These are phyloP conservation scores for Cotesia typhae DNA, from an alignment of 1,140 invertebrate species.

Conservation along the genomic window DNA sequence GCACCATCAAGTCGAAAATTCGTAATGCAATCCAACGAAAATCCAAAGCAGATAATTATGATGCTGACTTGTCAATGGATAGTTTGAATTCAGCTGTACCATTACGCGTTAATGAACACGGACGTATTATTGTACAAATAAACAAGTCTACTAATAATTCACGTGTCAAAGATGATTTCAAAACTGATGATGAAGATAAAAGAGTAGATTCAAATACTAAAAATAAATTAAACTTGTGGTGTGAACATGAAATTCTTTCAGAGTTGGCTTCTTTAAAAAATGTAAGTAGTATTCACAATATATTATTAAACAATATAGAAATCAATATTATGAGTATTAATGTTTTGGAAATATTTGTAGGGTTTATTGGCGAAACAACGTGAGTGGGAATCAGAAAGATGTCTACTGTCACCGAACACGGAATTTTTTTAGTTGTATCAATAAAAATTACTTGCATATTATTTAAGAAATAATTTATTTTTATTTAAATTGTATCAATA, in stretches of 20 bases:
- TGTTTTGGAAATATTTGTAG: conserved; percentile 46
- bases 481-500: not conserved
- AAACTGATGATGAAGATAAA: conserved; percentile 23
- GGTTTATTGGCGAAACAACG: conserved; percentile 60
- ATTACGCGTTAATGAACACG: conserved; percentile 53
- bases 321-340: no score
- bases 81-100: conserved; percentile 56
- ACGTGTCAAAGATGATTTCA: not conserved
- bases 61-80: conserved; percentile 58
- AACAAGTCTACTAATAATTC: conserved; percentile 32
- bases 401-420: conserved; percentile 52
- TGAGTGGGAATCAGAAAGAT: conserved; percentile 61
- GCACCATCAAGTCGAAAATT: conserved; percentile 48
- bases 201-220: not conserved
- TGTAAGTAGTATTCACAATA: conserved; percentile 42
- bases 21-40: conserved; percentile 45
- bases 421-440: conserved; percentile 50
- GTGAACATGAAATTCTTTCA: conserved; percentile 57
- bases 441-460: conserved; percentile 30
- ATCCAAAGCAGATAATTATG: conserved; percentile 51
- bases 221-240: conserved; percentile 48
- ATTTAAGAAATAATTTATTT: conserved; percentile 31
- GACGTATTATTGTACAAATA: conserved; percentile 45
- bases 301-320: no score
- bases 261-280: conserved; percentile 58